These are phyloP conservation scores for Euplagia quadripunctaria DNA, from an alignment of 2,888 invertebrate species.

Conservation along the genomic window DNA sequence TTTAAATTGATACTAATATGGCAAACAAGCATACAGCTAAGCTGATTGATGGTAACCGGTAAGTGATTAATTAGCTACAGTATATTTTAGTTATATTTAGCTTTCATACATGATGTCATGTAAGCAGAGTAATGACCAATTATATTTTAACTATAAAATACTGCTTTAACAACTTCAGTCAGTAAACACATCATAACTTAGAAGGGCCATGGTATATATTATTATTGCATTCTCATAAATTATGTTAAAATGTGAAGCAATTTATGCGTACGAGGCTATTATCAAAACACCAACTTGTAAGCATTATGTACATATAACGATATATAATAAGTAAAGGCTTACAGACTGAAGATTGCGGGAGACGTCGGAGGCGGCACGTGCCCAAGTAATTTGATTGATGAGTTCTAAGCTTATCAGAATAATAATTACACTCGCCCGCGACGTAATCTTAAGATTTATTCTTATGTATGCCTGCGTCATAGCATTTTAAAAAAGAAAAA, in stretches of 20 bases:
- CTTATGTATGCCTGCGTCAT: conserved; percentile 38
- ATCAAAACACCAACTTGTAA: conserved; percentile 25
- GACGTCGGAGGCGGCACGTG: conserved; percentile 47
- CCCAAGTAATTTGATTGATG: conserved; percentile 67
- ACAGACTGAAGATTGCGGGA: conserved; percentile 48
- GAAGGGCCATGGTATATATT: conserved; percentile 2
- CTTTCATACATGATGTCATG: too few relatives aligned
- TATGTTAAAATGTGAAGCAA: conserved; percentile 9
- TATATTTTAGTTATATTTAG: too few relatives aligned
- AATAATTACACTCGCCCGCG: conserved; percentile 55
- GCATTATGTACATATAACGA: conserved; percentile 27
- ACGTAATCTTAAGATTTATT: conserved; percentile 55
- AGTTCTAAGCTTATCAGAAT: conserved; percentile 56
- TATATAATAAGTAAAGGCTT: conserved; percentile 43
- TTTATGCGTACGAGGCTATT: conserved; percentile 23
- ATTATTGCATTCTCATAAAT: conserved; percentile 13
- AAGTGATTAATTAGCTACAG: too few relatives aligned
- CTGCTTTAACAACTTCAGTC: background rate
- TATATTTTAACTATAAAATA: background rate
- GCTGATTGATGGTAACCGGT: too few relatives aligned
- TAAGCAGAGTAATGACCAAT: too few relatives aligned
- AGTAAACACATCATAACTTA: background rate
- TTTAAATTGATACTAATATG: too few relatives aligned
- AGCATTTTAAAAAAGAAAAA: conserved; percentile 29
- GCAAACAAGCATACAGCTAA: too few relatives aligned